A percentile compares a stretch with the other conserved stretches of the same genome.
These are phyloP conservation scores for Timema cristinae DNA, from an alignment of 2,888 invertebrate species.

Conservation along the genomic window DNA sequence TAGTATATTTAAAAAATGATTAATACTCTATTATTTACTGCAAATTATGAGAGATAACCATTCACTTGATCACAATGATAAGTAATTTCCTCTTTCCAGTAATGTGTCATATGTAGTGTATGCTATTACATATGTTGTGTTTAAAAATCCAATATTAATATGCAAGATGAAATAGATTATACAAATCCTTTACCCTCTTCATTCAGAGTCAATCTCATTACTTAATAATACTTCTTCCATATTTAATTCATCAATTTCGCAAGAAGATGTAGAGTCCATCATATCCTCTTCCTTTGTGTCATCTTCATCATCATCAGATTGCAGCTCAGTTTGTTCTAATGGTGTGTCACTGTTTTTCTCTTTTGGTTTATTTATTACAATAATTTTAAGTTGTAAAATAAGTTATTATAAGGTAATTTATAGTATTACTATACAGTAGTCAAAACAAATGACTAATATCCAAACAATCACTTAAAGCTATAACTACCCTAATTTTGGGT, in stretches of 20 bases:
- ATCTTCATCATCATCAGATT: slow-evolving; percentile 7
- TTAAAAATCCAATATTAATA: no score
- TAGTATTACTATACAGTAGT: no score
- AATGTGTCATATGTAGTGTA: no score
- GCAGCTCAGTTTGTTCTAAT: background rate
- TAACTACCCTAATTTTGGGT: no score
- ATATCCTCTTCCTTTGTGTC: background rate
- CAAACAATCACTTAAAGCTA: no score
- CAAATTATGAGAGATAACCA: background rate
- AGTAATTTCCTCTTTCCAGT: no score
- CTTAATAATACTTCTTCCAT: background rate
- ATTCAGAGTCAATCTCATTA: background rate
- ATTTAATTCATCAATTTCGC: background rate
- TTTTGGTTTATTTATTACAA: background rate
- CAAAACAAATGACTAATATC: no score
- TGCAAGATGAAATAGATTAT: background rate
- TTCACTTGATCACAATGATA: background rate
- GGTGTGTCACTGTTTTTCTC: background rate
- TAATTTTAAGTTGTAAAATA: no score
- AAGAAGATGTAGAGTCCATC: background rate
- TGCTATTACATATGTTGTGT: no score
- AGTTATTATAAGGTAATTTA: no score
- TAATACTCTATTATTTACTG: slow-evolving; percentile 8
- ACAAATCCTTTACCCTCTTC: slow-evolving; percentile 8
- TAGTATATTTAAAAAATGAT: background rate